phyloP scores from a whole-genome alignment of 2,888 invertebrate species.

The Oxystoma pomonae region DNA sequence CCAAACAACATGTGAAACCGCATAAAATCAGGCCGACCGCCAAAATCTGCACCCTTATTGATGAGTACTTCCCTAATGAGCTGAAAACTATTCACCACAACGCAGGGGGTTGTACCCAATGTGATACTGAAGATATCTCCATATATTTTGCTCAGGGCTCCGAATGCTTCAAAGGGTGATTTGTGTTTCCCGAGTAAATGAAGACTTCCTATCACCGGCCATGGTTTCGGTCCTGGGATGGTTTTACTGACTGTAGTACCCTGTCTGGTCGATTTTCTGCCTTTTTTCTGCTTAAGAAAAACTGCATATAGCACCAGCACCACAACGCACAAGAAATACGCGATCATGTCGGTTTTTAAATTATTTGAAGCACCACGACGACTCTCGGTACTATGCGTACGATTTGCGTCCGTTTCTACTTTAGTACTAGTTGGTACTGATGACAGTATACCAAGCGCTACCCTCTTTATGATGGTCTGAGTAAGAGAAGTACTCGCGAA shows the following conservation, averaged over 20 bases:
- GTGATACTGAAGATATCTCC: slow-evolving; percentile 70
- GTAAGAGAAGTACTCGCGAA: slow-evolving; percentile 12
- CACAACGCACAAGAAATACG: slow-evolving; percentile 42
- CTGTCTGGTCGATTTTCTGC: not conserved
- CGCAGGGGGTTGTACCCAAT: slow-evolving; percentile 64
- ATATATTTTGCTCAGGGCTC: slow-evolving; percentile 62
- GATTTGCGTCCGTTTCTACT: slow-evolving; percentile 23
- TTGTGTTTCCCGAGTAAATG: slow-evolving; percentile 61
- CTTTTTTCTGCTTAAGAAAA: not conserved
- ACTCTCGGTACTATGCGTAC: slow-evolving; percentile 37
- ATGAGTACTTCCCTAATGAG: slow-evolving; percentile 72
- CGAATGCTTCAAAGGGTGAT: slow-evolving; percentile 69
- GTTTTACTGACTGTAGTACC: slow-evolving; percentile 26
- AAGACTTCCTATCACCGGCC: slow-evolving; percentile 68
- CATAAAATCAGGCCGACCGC: slow-evolving; percentile 76
- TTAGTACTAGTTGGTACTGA: slow-evolving; percentile 26
- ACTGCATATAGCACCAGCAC: slow-evolving; percentile 33
- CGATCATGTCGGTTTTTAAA: slow-evolving; percentile 40
- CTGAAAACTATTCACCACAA: slow-evolving; percentile 70
- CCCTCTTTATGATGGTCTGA: slow-evolving; percentile 43
- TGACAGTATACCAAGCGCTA: slow-evolving; percentile 41
- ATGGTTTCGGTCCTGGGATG: slow-evolving; percentile 64
- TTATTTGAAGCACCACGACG: slow-evolving; percentile 31
- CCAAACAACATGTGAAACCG: slow-evolving; percentile 80
- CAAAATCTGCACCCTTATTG: slow-evolving; percentile 76